Evolutionary conservation across 2,888 invertebrate genomes (phyloP), one percentile per base, ranked within the genome.

Genomic region (Catocala sponsa): DNA sequence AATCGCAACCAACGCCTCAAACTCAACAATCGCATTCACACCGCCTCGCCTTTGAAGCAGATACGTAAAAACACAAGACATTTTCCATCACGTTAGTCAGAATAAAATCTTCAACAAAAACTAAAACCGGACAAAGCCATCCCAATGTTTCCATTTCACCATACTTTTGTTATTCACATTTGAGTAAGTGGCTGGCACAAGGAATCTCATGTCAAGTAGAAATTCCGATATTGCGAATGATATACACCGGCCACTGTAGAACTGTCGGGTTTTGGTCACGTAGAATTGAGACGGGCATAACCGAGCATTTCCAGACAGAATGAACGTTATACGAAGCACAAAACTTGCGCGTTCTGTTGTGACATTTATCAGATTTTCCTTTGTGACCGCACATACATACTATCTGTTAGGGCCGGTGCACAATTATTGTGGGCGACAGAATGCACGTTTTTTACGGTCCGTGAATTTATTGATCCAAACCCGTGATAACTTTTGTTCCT

Each of bases 291-390:
- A 68, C 62, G 57, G 59, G 47, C 64, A 69, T 69, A 67, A 53
- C 63, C 54, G 32, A 56, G 48, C 58, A 62, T 55, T 46, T 46
- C 35, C 46, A 55, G 35, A 55, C n/a, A 32, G 50, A 58, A 55
- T 42, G 57, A 48, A 61, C 55, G 62, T 47, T 25, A 63, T 35
- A 70, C 67, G 54, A 68, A 69, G 64, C 63, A 74, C 70, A 73
- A 74, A 72, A 75, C 71, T 72, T 71, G 73, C 67, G 68, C 69
- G 68, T 72, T 59, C 71, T 69, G 81, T 76, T 79, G 74, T 83
- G 82, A 83, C 84, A 79, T 85, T 84, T 81, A 84, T 84, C 80
- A 77, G 81, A 82, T 84, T 84, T 81, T 77, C 77, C 79, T 83
- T 82, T 81, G 77, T 78, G 78, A 63, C 74, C 68, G 69, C 69